Conservation (phyloP, 2,888 invertebrate species). For the Aproaerema taeniolella region DNA sequence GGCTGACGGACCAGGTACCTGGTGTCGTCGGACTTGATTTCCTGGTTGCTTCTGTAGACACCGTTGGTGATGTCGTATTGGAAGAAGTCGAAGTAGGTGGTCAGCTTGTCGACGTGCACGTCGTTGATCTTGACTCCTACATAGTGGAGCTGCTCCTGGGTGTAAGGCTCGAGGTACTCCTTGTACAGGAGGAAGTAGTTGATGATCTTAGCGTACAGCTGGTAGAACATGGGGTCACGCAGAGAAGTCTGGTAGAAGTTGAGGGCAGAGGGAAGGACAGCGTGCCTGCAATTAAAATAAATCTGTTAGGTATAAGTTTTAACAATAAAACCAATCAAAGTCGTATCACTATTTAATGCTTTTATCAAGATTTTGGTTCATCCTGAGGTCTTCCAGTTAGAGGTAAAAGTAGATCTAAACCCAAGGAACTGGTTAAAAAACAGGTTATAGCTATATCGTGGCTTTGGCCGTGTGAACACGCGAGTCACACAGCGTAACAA, state of each 20-base stretch:
- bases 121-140: slow-evolving; percentile 72
- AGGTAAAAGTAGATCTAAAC: no score
- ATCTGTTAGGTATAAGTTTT: no score
- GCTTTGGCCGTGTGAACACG: no score
- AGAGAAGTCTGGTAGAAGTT: slow-evolving; percentile 79
- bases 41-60: slow-evolving; percentile 40
- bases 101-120: slow-evolving; percentile 71
- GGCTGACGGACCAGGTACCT: slow-evolving; percentile 79
- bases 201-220: slow-evolving; percentile 71
- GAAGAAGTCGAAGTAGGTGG: slow-evolving; percentile 78
- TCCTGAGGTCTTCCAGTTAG: no score
- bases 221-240: slow-evolving; percentile 81
- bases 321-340: no score
- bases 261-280: slow-evolving; percentile 75
- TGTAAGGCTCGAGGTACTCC: slow-evolving; percentile 66
- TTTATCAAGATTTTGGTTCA: no score
- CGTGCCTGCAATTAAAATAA: slow-evolving; percentile 52
- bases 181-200: slow-evolving; percentile 72
- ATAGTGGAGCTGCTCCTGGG: slow-evolving; percentile 60
- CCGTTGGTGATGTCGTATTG: slow-evolving; percentile 79
- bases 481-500: no score
- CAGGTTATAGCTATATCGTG: no score
- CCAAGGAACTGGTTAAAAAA: no score
- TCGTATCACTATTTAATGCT: no score
- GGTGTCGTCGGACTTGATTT: slow-evolving; percentile 46